phyloP scores from a whole-genome alignment of 1,140 invertebrate genomes.

The Paracyclopina nana region DNA sequence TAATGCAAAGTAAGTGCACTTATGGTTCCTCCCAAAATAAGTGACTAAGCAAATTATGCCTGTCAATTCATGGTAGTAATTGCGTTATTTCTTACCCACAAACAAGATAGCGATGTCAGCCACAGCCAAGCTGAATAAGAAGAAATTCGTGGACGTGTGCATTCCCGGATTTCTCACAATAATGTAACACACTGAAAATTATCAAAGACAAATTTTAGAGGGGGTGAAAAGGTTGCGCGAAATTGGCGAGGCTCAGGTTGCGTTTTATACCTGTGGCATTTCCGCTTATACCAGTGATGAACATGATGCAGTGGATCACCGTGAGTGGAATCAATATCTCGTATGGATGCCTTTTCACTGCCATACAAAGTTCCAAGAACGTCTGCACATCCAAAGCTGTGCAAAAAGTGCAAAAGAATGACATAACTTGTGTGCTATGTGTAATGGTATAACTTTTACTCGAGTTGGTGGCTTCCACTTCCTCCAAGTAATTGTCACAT shows the following conservation, averaged over 20 bases:
- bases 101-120: constrained; percentile 72
- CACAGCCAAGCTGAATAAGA: constrained; percentile 73
- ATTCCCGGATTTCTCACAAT: constrained; percentile 60
- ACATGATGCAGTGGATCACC: neutral
- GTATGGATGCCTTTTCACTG: neutral
- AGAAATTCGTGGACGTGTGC: constrained; percentile 51
- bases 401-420: neutral
- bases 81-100: constrained; percentile 35
- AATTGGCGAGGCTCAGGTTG: neutral
- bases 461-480: no score
- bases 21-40: no score
- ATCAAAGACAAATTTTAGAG: neutral
- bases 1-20: no score
- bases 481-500: no score
- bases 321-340: neutral
- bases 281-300: neutral
- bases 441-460: no score
- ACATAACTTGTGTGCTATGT: no score
- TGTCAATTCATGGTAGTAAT: no score
- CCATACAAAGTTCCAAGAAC: neutral
- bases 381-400: neutral
- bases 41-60: no score
- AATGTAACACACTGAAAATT: constrained; percentile 56
- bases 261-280: neutral
- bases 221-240: neutral